Evolutionary conservation across 2,113 vertebrate species (phyloP).

Genomic region (Nymphicus hollandicus): DNA sequence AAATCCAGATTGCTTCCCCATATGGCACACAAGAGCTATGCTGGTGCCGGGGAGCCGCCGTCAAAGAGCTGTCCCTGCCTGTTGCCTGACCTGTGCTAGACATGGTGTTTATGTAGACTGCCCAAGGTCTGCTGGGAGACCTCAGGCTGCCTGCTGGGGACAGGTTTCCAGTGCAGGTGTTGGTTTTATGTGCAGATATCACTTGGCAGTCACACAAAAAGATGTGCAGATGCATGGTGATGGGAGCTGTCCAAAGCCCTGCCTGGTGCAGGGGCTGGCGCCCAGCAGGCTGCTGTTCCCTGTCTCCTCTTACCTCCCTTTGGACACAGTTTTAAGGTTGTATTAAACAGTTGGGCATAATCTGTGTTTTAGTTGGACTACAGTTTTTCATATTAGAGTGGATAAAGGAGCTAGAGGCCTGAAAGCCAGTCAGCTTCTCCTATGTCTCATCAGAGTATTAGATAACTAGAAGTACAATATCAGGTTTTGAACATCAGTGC

Average conservation of each 20-base stretch:
- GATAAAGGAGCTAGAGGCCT: not conserved
- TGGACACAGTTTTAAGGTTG: not conserved
- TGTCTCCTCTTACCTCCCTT: not conserved
- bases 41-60: not conserved
- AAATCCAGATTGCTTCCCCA: not conserved
- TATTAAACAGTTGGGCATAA: not conserved
- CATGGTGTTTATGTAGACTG: rapidly evolving
- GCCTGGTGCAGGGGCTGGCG: not conserved
- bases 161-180: not conserved
- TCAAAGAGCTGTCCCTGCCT: not conserved
- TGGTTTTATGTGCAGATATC: not conserved
- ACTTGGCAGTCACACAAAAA: not conserved
- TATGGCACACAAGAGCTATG: not conserved
- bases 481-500: not conserved
- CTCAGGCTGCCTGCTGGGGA: not conserved
- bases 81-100: not conserved
- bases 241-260: not conserved
- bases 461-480: not conserved
- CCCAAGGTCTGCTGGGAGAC: rapidly evolving
- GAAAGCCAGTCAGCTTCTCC: not conserved
- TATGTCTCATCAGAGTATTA: not conserved
- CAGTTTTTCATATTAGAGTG: not conserved
- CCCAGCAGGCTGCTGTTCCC: not conserved
- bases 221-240: rapidly evolving
- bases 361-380: not conserved